Evolutionary conservation across 2,888 invertebrate genomes (phyloP).

Genomic region (Leptodirus hochenwartii): DNA sequence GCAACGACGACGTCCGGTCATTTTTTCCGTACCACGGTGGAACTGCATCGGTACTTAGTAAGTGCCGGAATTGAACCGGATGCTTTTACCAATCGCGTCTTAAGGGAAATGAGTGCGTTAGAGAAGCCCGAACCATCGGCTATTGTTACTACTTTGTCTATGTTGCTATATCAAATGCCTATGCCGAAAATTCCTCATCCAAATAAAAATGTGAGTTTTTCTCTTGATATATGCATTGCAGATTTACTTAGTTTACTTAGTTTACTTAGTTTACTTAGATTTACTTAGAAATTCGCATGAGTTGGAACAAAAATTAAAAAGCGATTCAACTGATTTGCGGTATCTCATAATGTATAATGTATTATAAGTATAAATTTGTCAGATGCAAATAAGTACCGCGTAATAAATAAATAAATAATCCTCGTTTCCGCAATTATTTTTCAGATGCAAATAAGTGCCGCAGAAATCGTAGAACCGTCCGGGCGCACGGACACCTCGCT

Average conservation of each 20-base stretch:
- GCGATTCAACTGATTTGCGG: too few relatives aligned
- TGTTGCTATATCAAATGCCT: conserved; percentile 51
- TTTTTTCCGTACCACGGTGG: conserved; percentile 44
- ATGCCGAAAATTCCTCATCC: conserved; percentile 47
- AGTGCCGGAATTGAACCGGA: conserved; percentile 44
- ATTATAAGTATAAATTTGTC: too few relatives aligned
- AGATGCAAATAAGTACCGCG: neutral
- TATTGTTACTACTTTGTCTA: conserved; percentile 58
- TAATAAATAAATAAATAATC: conserved; percentile 2
- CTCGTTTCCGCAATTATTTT: conserved; percentile 10
- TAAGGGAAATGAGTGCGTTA: conserved; percentile 56
- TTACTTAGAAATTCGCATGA: too few relatives aligned
- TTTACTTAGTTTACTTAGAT: too few relatives aligned
- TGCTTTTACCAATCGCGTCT: conserved; percentile 61
- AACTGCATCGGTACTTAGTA: conserved; percentile 31
- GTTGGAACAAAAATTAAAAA: too few relatives aligned
- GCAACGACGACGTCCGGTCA: conserved; percentile 58
- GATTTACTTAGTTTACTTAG: too few relatives aligned
- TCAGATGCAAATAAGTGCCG: conserved; percentile 62
- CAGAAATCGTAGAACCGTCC: conserved; percentile 67
- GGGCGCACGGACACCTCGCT: conserved; percentile 62
- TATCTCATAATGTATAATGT: too few relatives aligned
- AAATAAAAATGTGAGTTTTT: conserved; percentile 36
- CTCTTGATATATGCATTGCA: neutral
- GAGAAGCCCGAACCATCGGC: conserved; percentile 74